Base-by-base conservation (phyloP, 2,888 invertebrate genomes). In the Aromia moschata region DNA sequence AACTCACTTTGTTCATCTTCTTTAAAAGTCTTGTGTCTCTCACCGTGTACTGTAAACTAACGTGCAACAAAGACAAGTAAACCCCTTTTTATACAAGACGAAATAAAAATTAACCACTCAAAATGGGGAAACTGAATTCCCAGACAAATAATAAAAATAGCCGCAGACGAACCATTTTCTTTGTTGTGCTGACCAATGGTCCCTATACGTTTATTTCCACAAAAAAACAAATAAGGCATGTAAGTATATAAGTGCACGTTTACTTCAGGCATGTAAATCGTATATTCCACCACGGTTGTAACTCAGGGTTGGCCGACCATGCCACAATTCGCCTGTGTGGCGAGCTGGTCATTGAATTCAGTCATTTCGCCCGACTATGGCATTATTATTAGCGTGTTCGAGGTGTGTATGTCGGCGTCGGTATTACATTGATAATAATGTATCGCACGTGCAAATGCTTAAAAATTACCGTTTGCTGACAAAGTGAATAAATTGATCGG, bases 151-250 rank as follows among this genome's bases (percentile, higher is more conserved):
- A 54, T 61, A 65, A 64, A 65, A 63, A 62, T 58, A 56, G 41
- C 51, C 36, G 60, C 59, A 63, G 65, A 64, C 62, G n/a, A n/a
- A 47, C 36, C 41, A 37, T 47, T 60, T 64, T 65, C 65, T 68
- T 68, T 62, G 45, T 46, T 20, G 41, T 49, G 51, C 40, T 47
- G 54, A 52, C 58, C 65, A 64, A 68, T 68, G 65, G 62, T 43
- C 54, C 58, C 43, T 60, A 60, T 60, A 62, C 64, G 60, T 62
- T 47, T 44, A 54, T 20, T 41, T 37, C 9, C 25, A 33, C 52
- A 56, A 56, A 67, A 62, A 62, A 65, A 66, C 59, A 69, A 64
- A 69, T 59, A 57, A 30, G 54, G 45, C 41, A 58, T 38, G 36
- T 51, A 60, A n/a, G 51, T 49, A 46, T 7, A 47, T 38, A 45